Percentiles rank a stretch among this genome's conserved stretches.
phyloP scores from a whole-genome alignment of 2,113 vertebrate genomes.

The Polyodon spathula region DNA sequence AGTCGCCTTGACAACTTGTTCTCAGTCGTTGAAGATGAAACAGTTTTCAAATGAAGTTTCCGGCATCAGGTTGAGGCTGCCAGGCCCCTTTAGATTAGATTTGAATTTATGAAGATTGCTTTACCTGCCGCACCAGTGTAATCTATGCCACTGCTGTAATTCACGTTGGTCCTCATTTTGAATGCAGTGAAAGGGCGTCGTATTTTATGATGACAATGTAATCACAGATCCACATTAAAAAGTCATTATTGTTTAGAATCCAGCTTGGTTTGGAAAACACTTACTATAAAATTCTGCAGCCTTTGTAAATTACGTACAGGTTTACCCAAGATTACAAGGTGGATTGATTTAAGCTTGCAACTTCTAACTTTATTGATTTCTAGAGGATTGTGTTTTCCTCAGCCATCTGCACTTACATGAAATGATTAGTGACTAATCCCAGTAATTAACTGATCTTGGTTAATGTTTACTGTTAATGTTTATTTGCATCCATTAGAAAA shows the following conservation, averaged over 20 bases:
- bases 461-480: conserved; percentile 65
- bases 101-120: conserved; percentile 98
- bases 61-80: conserved; percentile 61
- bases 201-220: conserved; percentile 99
- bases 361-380: conserved; percentile 74
- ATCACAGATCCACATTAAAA: conserved; percentile 99
- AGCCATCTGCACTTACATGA: conserved; percentile 52
- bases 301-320: conserved; percentile 83
- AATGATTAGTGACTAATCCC: conserved; percentile 73
- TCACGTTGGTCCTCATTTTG: conserved; percentile 77
- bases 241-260: conserved; percentile 99
- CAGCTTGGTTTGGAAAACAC: conserved; percentile 90
- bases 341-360: conserved; percentile 71
- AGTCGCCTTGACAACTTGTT: conserved; percentile 38
- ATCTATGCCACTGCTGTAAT: conserved; percentile 73
- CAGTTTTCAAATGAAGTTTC: conserved; percentile 57
- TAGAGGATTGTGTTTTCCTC: conserved; percentile 39
- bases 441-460: conserved; percentile 56
- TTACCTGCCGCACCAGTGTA: conserved; percentile 69
- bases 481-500: too few species aligned
- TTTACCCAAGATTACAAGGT: conserved; percentile 81
- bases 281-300: conserved; percentile 85
- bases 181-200: conserved; percentile 72
- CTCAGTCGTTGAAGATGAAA: too few species aligned
- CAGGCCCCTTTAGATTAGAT: conserved; percentile 85